phyloP scores from a whole-genome alignment of 1,140 invertebrate genomes.

The Drosophila navojoa region DNA sequence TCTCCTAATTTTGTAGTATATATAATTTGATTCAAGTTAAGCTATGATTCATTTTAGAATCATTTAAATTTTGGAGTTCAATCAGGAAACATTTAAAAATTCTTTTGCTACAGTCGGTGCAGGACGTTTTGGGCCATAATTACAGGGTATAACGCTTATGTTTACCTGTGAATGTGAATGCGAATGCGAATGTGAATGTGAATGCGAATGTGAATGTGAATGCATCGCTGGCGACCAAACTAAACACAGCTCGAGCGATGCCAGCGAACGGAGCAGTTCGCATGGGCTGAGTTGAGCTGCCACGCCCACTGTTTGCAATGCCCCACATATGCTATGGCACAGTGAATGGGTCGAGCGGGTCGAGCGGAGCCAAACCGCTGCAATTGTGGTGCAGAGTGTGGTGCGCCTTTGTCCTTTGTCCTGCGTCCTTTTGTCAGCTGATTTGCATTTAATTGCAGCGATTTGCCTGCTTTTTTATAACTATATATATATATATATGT shows the following conservation, averaged over 20 bases:
- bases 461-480: slow-evolving; percentile 45
- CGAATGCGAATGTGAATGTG: not conserved
- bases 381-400: slow-evolving; percentile 22
- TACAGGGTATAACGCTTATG: slow-evolving; percentile 44
- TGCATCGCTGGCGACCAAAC: slow-evolving; percentile 28
- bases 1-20: too few relatives aligned
- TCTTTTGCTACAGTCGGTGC: too few relatives aligned
- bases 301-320: slow-evolving; percentile 43
- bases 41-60: too few relatives aligned
- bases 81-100: too few relatives aligned
- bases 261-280: slow-evolving; percentile 2
- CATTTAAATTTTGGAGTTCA: too few relatives aligned
- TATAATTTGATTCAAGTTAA: too few relatives aligned
- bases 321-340: slow-evolving; percentile 10
- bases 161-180: slow-evolving; percentile 46
- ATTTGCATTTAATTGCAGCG: slow-evolving; percentile 79
- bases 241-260: slow-evolving; percentile 21
- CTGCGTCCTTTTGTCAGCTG: slow-evolving; percentile 57
- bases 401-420: slow-evolving; percentile 25
- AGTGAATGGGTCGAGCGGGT: not conserved
- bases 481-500: not conserved
- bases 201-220: not conserved
- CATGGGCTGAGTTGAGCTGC: slow-evolving; percentile 2
- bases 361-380: slow-evolving; percentile 2
- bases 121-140: too few relatives aligned